Percentiles rank a stretch among this genome's conserved stretches.
Evolutionary conservation across 1,140 invertebrate genomes (phyloP).

Genomic region (Vanessa atalanta): DNA sequence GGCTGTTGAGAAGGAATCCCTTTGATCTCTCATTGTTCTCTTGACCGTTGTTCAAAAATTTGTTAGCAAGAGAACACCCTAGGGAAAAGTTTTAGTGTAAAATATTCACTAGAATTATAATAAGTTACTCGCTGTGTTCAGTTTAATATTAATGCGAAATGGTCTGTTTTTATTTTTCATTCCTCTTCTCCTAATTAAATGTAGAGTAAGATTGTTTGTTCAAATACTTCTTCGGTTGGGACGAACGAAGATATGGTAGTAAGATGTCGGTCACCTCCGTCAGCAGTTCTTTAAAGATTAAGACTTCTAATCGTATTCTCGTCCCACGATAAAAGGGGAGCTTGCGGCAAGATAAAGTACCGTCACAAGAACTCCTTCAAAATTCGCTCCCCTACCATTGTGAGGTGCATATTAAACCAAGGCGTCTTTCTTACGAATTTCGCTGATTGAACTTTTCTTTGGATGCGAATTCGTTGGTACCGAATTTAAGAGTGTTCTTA

Average conservation of each 20-base stretch:
- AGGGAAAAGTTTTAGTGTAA: constrained; percentile 39
- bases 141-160: constrained; percentile 13
- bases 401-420: constrained; percentile 75
- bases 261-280: constrained; percentile 39
- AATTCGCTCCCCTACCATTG: constrained; percentile 71
- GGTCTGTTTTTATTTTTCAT: not conserved
- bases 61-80: constrained; percentile 50
- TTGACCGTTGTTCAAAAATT: constrained; percentile 63
- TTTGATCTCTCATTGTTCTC: constrained; percentile 67
- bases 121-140: constrained; percentile 2
- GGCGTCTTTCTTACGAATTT: constrained; percentile 64
- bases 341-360: constrained; percentile 75
- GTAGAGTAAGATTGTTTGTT: not conserved
- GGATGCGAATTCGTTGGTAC: constrained; percentile 59
- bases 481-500: constrained; percentile 53
- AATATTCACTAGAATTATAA: constrained; percentile 26
- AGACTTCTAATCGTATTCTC: constrained; percentile 71
- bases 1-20: constrained; percentile 56
- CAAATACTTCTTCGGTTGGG: not conserved
- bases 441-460: constrained; percentile 66
- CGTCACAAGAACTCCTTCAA: constrained; percentile 68
- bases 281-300: constrained; percentile 68
- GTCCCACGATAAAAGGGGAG: constrained; percentile 61
- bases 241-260: constrained; percentile 24
- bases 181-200: not conserved